Percentiles rank a stretch among this genome's conserved stretches.
Conservation (phyloP, 2,113 vertebrate genomes). For the Typhlomys cinereus region DNA sequence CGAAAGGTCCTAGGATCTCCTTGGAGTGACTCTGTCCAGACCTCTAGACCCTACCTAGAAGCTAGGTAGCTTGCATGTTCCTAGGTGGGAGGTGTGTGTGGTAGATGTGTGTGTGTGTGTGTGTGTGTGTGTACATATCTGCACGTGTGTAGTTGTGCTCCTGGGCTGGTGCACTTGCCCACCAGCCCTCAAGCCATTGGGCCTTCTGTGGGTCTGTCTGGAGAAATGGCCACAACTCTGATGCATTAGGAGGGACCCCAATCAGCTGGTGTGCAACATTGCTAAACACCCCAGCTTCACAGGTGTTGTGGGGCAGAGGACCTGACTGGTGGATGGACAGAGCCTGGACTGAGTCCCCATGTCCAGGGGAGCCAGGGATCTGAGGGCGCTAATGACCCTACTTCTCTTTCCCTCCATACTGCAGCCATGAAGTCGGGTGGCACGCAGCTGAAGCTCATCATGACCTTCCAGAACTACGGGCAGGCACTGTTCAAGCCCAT, state of each 20-base stretch:
- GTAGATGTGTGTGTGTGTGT: neutral
- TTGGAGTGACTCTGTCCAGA: neutral
- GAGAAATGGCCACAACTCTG: neutral
- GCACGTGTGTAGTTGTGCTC: no score
- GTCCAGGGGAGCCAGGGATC: neutral
- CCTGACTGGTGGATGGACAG: rapidly evolving
- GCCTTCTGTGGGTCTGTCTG: neutral
- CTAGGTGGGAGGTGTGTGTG: no score
- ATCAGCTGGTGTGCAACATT: rapidly evolving
- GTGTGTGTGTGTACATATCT: no score
- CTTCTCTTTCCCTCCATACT: conserved; percentile 42
- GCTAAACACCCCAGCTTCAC: neutral
- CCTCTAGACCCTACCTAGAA: neutral
- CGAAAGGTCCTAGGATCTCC: neutral
- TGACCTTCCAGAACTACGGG: conserved; percentile 99
- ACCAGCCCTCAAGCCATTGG: neutral
- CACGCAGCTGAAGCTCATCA: conserved; percentile 98
- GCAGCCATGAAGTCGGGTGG: conserved; percentile 99
- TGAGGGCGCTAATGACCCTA: neutral
- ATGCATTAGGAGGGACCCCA: no score
- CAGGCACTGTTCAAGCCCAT: conserved; percentile 99
- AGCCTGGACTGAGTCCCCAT: neutral
- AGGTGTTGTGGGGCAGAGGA: neutral
- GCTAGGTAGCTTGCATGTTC: neutral
- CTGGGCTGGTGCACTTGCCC: neutral